These are phyloP conservation scores for Sipha flava DNA, from an alignment of 1,140 invertebrate species.

Conservation along the genomic window DNA sequence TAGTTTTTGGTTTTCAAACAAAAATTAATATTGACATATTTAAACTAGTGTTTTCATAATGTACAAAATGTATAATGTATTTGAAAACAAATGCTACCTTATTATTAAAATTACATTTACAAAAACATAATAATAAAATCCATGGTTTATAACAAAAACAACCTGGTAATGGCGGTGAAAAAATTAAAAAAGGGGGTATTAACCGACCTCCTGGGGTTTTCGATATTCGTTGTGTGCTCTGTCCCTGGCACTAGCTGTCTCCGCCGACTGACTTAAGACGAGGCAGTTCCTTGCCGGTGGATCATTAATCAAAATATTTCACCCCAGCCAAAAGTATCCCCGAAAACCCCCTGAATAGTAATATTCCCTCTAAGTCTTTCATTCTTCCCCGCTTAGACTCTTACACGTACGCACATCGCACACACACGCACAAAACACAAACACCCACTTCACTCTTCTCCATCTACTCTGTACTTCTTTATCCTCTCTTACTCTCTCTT, in stretches of 20 bases:
- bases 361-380: constrained; percentile 22
- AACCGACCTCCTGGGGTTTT: constrained; percentile 31
- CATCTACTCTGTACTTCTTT: not conserved
- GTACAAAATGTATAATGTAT: not conserved
- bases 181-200: constrained; percentile 25
- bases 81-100: not conserved
- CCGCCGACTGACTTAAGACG: constrained; percentile 30
- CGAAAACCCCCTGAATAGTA: constrained; percentile 29
- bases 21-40: no score
- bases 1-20: no score
- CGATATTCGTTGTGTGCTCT: constrained; percentile 29
- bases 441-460: not conserved
- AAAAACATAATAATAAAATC: not conserved
- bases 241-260: constrained; percentile 31
- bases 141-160: constrained; percentile 1
- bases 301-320: constrained; percentile 33
- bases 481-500: no score
- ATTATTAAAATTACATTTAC: not conserved
- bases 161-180: not conserved
- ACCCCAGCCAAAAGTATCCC: constrained; percentile 28
- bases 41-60: no score
- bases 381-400: constrained; percentile 15
- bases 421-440: not conserved
- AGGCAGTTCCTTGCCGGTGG: constrained; percentile 17
- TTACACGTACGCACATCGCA: not conserved